These are phyloP conservation scores for Caerostris extrusa DNA, from an alignment of 1,140 invertebrate species.

Conservation along the genomic window DNA sequence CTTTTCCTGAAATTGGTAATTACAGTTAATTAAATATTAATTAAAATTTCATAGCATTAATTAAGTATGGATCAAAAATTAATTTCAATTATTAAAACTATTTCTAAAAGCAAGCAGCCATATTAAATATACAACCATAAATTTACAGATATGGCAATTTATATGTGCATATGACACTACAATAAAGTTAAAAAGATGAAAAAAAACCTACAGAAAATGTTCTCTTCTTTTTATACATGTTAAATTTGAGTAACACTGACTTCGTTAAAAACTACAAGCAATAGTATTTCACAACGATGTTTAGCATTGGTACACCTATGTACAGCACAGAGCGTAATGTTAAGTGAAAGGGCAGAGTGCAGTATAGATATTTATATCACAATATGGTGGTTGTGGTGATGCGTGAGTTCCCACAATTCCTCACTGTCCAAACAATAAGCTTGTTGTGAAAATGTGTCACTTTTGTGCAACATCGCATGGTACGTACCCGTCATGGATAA, in stretches of 20 bases:
- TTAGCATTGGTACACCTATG: slow-evolving; percentile 2
- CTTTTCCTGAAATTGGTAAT: no score
- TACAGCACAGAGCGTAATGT: slow-evolving; percentile 29
- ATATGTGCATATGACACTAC: no score
- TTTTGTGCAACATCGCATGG: background rate
- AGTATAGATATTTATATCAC: slow-evolving; percentile 17
- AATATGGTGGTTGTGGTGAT: background rate
- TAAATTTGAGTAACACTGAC: slow-evolving; percentile 28
- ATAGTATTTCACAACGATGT: background rate
- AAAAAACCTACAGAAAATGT: no score
- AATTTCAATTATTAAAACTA: no score
- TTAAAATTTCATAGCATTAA: no score
- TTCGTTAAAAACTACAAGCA: background rate
- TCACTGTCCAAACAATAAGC: background rate
- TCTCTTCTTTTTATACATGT: background rate
- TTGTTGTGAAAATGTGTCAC: background rate
- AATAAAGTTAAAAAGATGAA: no score
- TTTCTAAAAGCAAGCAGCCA: no score
- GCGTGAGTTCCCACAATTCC: slow-evolving; percentile 9
- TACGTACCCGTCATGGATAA: background rate
- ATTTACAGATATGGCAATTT: no score
- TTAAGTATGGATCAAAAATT: no score
- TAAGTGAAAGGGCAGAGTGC: slow-evolving; percentile 6
- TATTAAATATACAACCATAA: no score
- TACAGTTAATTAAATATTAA: no score